A percentile compares a stretch with the other conserved stretches of the same genome.
phyloP scores from a whole-genome alignment of 2,797 vertebrate genomes.

The Clarias pachynema region DNA sequence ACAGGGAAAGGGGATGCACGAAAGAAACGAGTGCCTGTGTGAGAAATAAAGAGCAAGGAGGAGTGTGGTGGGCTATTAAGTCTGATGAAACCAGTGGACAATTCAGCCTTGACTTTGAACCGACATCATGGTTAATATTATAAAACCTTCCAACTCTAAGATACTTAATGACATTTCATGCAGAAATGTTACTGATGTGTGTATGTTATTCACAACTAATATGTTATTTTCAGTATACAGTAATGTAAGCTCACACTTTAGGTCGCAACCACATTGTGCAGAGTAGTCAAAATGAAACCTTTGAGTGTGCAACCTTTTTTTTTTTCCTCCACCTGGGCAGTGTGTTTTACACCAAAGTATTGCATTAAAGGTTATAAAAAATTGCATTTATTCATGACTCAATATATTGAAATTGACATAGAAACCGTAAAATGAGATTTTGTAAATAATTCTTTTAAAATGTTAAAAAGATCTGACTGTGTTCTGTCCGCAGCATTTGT shows the following conservation, averaged over 20 bases:
- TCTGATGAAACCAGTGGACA: conserved; percentile 5
- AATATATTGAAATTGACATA: neutral
- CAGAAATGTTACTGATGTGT: neutral
- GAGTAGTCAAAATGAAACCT: too few relatives aligned
- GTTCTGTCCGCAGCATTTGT: conserved; percentile 74
- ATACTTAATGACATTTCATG: neutral
- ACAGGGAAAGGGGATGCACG: conserved; percentile 26
- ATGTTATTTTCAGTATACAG: neutral
- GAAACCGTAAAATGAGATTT: neutral
- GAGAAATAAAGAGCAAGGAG: conserved; percentile 35
- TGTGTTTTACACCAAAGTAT: neutral
- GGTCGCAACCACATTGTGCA: too few relatives aligned
- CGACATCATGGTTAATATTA: neutral
- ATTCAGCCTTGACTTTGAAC: conserved; percentile 8
- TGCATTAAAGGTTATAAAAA: neutral
- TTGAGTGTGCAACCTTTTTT: too few relatives aligned
- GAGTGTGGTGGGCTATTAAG: conserved; percentile 14
- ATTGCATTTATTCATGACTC: neutral
- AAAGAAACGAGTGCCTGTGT: conserved; percentile 25
- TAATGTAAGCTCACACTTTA: too few relatives aligned
- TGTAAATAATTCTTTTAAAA: neutral
- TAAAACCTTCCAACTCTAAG: neutral
- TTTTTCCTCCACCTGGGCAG: too few relatives aligned
- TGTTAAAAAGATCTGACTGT: neutral
- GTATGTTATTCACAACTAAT: neutral